phyloP scores from a whole-genome alignment of 2,113 vertebrate genomes.

The Scytalopus superciliaris region DNA sequence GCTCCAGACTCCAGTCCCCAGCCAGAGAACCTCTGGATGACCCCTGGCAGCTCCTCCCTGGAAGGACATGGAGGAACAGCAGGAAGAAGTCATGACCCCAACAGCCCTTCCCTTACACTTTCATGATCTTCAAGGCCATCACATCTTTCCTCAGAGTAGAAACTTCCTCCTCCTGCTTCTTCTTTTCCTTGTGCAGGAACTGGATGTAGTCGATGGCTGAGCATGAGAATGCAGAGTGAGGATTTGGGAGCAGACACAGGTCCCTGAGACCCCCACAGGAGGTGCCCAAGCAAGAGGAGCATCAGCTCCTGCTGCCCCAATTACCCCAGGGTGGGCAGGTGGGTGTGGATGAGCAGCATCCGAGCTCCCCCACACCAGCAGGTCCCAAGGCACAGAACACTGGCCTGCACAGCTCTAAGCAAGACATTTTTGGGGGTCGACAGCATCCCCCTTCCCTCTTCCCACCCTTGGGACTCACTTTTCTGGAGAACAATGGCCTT shows the following conservation, averaged over 20 bases:
- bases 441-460: background rate
- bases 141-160: constrained; percentile 92
- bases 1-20: background rate
- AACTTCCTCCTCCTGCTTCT: constrained; percentile 98
- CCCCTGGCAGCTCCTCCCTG: background rate
- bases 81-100: fast-evolving
- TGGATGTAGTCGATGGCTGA: constrained; percentile 98
- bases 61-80: too few relatives aligned
- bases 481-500: constrained; percentile 96
- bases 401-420: background rate
- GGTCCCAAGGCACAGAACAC: background rate
- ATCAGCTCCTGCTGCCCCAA: background rate
- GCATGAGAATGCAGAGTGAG: background rate
- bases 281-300: background rate
- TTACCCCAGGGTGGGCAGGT: fast-evolving
- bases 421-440: background rate
- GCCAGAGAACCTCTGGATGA: background rate
- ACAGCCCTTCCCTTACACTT: constrained; percentile 84
- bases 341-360: background rate
- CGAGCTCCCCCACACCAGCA: background rate
- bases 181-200: constrained; percentile 98
- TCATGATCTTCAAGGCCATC: constrained; percentile 98
- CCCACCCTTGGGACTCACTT: constrained; percentile 76
- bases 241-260: background rate
- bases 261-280: fast-evolving